These are phyloP conservation scores for Enteromius radiatus DNA, from an alignment of 2,797 vertebrate species.

Conservation along the genomic window DNA sequence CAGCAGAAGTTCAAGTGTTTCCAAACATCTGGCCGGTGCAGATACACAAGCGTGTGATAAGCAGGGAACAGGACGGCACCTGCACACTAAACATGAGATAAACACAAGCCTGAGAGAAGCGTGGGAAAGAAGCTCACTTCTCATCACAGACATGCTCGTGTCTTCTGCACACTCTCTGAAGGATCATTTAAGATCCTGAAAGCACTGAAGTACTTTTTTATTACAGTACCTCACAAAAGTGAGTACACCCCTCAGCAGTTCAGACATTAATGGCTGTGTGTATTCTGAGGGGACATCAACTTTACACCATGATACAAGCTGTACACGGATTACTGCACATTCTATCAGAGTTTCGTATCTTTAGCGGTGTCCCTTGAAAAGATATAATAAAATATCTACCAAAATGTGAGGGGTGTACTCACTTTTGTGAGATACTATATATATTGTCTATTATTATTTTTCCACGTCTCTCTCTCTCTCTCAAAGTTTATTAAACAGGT, in stretches of 20 bases:
- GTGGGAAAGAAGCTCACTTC: background rate
- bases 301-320: too few species aligned
- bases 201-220: background rate
- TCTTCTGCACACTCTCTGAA: background rate
- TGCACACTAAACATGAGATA: slow-evolving; percentile 5
- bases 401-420: too few species aligned
- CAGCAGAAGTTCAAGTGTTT: background rate
- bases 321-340: too few species aligned
- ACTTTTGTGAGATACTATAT: too few species aligned
- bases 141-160: background rate
- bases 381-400: too few species aligned
- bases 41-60: slow-evolving; percentile 6
- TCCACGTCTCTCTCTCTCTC: background rate
- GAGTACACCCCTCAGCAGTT: too few species aligned
- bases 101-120: background rate
- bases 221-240: too few species aligned
- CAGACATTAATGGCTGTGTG: too few species aligned
- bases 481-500: background rate
- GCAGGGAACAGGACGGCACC: slow-evolving; percentile 14
- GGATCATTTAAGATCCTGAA: background rate
- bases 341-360: too few species aligned
- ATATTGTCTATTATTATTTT: background rate
- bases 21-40: background rate
- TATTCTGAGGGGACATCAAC: too few species aligned
- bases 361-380: too few species aligned